Conservation (phyloP, 2,797 vertebrate species). For the Cyprinella venusta region DNA sequence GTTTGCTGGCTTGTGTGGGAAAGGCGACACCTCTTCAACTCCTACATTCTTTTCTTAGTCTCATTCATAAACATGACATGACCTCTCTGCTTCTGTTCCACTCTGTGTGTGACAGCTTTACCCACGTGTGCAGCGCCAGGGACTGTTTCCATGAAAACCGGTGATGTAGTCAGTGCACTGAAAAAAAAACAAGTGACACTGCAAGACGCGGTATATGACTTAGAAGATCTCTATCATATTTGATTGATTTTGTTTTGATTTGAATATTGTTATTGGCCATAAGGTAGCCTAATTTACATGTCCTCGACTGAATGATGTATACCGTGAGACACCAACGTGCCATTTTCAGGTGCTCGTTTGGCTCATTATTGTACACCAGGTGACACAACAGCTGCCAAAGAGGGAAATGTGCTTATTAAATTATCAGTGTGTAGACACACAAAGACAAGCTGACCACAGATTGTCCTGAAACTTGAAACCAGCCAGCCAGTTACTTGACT, state of each 20-base stretch:
- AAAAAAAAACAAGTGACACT: not conserved
- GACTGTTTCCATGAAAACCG: conserved; percentile 54
- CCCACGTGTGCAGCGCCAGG: conserved; percentile 37
- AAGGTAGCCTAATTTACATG: not conserved
- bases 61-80: conserved; percentile 62
- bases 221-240: not conserved
- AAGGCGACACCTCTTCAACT: conserved; percentile 17
- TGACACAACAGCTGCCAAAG: not conserved
- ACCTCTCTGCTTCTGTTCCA: conserved; percentile 57
- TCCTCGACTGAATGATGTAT: not conserved
- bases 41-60: conserved; percentile 23
- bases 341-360: not conserved
- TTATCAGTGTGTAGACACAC: not conserved
- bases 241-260: not conserved
- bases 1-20: conserved; percentile 25
- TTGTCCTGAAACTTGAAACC: not conserved
- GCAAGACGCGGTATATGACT: not conserved
- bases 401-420: not conserved
- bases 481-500: not conserved
- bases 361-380: not conserved
- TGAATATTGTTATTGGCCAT: not conserved
- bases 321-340: not conserved
- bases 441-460: conserved; percentile 6
- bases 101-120: conserved; percentile 41
- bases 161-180: not conserved